phyloP scores from a whole-genome alignment of 2,888 invertebrate genomes.

The Apotomis betuletana region DNA sequence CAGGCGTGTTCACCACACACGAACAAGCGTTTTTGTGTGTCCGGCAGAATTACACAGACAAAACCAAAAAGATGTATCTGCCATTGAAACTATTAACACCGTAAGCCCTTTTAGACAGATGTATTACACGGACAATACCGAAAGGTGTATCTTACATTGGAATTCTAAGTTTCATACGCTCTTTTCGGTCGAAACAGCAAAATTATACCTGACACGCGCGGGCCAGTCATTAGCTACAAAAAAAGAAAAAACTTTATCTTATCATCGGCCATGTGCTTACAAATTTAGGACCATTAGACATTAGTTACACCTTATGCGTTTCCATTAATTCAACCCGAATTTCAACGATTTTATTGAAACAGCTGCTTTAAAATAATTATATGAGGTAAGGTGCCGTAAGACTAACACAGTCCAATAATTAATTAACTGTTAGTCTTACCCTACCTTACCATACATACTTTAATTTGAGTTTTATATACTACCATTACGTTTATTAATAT shows the following conservation, averaged over 20 bases:
- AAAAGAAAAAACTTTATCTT: slow-evolving; percentile 53
- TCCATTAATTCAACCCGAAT: slow-evolving; percentile 16
- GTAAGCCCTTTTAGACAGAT: neutral
- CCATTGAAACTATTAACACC: neutral
- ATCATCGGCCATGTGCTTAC: slow-evolving; percentile 50
- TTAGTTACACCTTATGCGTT: slow-evolving; percentile 27
- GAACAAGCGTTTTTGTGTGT: slow-evolving; percentile 41
- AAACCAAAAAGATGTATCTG: neutral
- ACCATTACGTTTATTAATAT: too few species aligned
- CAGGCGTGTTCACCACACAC: slow-evolving; percentile 41
- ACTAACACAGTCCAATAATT: too few species aligned
- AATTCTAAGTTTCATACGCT: slow-evolving; percentile 7
- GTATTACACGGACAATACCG: slow-evolving; percentile 30
- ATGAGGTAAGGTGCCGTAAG: neutral
- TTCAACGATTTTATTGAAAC: neutral
- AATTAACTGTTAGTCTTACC: too few species aligned
- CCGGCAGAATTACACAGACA: slow-evolving; percentile 44
- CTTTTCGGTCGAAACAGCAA: neutral
- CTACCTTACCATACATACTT: too few species aligned
- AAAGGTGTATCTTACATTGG: slow-evolving; percentile 6
- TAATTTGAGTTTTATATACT: too few species aligned
- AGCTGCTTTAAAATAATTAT: neutral
- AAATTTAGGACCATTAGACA: slow-evolving; percentile 43
- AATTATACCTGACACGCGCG: slow-evolving; percentile 63
- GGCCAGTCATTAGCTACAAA: slow-evolving; percentile 51